A percentile compares a stretch with the other conserved stretches of the same genome.
Evolutionary conservation across 1,140 invertebrate species (phyloP).

Genomic region (Penaeus japonicus): DNA sequence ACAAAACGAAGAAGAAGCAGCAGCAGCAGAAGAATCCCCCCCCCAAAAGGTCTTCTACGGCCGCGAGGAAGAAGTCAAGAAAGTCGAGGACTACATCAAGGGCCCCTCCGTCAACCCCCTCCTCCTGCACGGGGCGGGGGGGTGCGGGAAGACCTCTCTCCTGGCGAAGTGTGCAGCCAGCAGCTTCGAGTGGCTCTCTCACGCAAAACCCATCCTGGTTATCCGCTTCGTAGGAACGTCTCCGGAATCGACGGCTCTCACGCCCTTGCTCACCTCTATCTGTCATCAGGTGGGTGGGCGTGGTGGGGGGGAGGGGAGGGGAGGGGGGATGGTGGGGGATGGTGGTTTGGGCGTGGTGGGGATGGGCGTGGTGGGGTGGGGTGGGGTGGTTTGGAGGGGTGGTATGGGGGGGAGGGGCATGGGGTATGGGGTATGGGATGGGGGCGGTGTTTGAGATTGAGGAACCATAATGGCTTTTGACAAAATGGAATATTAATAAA

Average conservation of each 20-base stretch:
- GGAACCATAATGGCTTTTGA: no score
- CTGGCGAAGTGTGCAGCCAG: slow-evolving; percentile 91
- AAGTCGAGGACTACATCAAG: slow-evolving; percentile 85
- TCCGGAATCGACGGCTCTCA: slow-evolving; percentile 92
- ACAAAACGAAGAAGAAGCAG: no score
- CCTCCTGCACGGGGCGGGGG: slow-evolving; percentile 94
- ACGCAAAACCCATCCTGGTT: slow-evolving; percentile 81
- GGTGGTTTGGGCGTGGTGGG: no score
- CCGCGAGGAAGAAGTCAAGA: slow-evolving; percentile 83
- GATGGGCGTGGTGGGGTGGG: no score
- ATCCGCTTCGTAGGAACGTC: slow-evolving; percentile 96
- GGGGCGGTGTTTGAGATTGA: no score
- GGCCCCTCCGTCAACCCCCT: slow-evolving; percentile 83
- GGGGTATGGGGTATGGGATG: no score
- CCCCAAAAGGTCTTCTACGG: slow-evolving; percentile 85
- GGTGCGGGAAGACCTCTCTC: slow-evolving; percentile 96
- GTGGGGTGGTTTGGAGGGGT: no score
- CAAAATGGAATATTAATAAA: no score
- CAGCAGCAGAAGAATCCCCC: no score
- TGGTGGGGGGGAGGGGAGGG: neutral
- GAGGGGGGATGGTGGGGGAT: no score
- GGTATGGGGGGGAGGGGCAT: no score
- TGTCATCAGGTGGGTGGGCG: slow-evolving; percentile 72
- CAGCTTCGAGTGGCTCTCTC: slow-evolving; percentile 75
- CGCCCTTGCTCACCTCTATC: slow-evolving; percentile 92